Evolutionary conservation across 2,797 vertebrate species (phyloP).

Genomic region (Myotis planiceps): DNA sequence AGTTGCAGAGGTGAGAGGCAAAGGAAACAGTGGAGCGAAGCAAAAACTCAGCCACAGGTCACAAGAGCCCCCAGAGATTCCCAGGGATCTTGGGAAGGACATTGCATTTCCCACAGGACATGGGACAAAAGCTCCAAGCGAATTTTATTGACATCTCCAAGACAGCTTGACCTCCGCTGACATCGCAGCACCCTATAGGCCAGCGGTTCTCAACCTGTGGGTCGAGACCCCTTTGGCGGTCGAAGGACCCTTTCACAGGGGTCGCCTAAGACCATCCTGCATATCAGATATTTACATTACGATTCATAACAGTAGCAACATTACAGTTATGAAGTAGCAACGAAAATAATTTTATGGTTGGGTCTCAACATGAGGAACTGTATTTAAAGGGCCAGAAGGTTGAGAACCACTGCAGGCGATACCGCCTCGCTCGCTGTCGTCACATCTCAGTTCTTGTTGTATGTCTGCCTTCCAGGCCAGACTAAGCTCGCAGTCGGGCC

Average conservation of each 20-base stretch:
- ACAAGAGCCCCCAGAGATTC: neutral
- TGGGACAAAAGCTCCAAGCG: neutral
- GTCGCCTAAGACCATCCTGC: no score
- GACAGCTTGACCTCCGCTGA: neutral
- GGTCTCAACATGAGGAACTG: no score
- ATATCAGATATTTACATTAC: no score
- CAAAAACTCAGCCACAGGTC: neutral
- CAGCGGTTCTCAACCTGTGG: no score
- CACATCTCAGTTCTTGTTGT: neutral
- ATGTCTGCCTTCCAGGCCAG: neutral
- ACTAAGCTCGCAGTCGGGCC: fast-evolving
- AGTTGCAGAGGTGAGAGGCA: neutral
- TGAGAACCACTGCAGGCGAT: no score
- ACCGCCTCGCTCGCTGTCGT: neutral
- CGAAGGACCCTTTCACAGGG: no score
- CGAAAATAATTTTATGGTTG: no score
- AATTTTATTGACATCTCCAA: neutral
- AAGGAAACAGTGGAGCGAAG: neutral
- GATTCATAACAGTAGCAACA: no score
- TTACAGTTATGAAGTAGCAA: no score
- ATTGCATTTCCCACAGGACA: neutral
- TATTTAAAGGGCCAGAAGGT: no score
- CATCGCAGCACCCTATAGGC: fast-evolving
- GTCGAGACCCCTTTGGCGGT: no score
- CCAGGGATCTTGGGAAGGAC: neutral